Percentiles rank a stretch among this genome's conserved stretches.
Evolutionary conservation across 2,113 vertebrate genomes (phyloP).

Genomic region (Callocephalon fimbriatum): DNA sequence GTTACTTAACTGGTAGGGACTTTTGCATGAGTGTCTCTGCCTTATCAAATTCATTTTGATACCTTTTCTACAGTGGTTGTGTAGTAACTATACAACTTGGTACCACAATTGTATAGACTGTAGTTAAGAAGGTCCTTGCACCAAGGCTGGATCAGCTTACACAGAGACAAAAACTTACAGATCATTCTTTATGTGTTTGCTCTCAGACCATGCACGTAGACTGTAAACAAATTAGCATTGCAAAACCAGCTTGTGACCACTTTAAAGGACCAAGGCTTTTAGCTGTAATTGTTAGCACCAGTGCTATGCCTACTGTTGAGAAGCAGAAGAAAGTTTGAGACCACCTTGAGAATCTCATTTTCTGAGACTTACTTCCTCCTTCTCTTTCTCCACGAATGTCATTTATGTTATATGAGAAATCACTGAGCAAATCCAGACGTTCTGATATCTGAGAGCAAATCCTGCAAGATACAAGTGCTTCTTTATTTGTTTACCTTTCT

Average conservation of each 20-base stretch:
- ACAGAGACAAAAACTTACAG: background rate
- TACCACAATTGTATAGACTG: background rate
- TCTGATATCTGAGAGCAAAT: background rate
- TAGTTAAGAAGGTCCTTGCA: background rate
- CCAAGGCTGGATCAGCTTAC: background rate
- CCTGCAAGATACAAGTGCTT: background rate
- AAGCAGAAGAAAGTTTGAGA: background rate
- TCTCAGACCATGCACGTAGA: background rate
- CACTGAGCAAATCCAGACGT: background rate
- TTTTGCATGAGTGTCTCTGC: background rate
- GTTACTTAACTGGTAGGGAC: background rate
- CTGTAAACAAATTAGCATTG: background rate
- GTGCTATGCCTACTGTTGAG: background rate
- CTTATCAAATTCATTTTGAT: background rate
- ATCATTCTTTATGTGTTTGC: background rate
- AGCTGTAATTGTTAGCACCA: background rate
- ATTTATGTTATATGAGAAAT: background rate
- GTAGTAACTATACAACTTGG: background rate
- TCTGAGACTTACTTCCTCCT: background rate
- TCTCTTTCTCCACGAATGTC: background rate
- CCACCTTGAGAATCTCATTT: background rate
- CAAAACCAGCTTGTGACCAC: background rate
- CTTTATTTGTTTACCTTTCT: slow-evolving; percentile 28
- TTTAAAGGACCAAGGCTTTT: background rate
- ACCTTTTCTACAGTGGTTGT: background rate